Conservation (phyloP, 2,888 invertebrate species). For the Ernsta delagoae region DNA sequence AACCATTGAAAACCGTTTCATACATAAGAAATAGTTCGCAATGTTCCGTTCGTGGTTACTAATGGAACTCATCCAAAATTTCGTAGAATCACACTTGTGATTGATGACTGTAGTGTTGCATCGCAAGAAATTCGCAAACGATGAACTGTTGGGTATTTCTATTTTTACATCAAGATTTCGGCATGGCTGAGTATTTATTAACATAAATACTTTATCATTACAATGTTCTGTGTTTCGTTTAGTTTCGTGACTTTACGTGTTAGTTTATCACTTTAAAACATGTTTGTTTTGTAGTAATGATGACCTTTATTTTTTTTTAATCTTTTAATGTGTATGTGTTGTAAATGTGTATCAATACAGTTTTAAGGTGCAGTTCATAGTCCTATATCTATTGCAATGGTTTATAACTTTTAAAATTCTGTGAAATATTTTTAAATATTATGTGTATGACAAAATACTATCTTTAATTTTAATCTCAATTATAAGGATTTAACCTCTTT, state of each 20-base stretch:
- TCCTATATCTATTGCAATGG: too few species aligned
- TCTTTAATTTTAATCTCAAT: too few species aligned
- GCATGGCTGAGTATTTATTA: not conserved
- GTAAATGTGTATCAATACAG: too few species aligned
- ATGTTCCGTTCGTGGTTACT: not conserved
- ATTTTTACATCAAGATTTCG: constrained; percentile 16
- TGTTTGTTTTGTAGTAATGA: too few species aligned
- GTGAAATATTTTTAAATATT: too few species aligned
- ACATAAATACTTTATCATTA: constrained; percentile 19
- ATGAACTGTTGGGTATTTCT: constrained; percentile 23
- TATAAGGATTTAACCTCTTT: too few species aligned
- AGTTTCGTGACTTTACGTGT: not conserved
- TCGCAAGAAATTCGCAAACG: constrained; percentile 15
- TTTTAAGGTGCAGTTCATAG: too few species aligned
- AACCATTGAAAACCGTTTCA: not conserved
- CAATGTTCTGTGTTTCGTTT: not conserved
- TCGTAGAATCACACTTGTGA: constrained; percentile 23
- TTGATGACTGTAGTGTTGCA: constrained; percentile 23
- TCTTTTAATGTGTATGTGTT: too few species aligned
- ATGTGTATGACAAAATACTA: too few species aligned
- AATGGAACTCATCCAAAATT: constrained; percentile 25
- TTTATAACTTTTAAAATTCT: too few species aligned
- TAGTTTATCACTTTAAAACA: too few species aligned
- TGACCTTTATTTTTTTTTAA: too few species aligned
- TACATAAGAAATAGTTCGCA: not conserved